Percentiles rank a stretch among this genome's conserved stretches.
Evolutionary conservation across 2,888 invertebrate species (phyloP).

Genomic region (Scaptomyza caliginosa): DNA sequence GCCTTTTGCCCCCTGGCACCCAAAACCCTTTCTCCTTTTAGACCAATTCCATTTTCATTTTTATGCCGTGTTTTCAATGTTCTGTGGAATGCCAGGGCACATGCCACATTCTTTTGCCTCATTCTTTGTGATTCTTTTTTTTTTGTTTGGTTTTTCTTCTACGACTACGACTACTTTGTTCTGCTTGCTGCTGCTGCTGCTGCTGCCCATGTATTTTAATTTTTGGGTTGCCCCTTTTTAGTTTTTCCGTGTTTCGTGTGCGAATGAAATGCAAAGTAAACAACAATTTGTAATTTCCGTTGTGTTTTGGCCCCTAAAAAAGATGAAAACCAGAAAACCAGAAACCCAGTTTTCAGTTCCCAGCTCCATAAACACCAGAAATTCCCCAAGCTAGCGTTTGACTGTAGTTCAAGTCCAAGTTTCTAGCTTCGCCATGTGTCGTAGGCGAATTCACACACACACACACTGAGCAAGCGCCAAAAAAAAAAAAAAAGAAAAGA

Average conservation of each 20-base stretch:
- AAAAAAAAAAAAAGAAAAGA: conserved; percentile 22
- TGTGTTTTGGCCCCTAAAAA: conserved; percentile 48
- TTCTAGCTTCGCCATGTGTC: conserved; percentile 4
- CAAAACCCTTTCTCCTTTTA: background rate
- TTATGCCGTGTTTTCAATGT: conserved; percentile 22
- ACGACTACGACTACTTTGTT: background rate
- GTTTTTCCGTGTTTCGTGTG: conserved; percentile 32
- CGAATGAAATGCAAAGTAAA: conserved; percentile 74
- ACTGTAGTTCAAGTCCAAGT: conserved; percentile 26
- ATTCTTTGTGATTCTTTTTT: conserved; percentile 21
- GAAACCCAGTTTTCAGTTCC: background rate
- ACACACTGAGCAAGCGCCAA: too few relatives aligned
- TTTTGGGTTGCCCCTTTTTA: background rate
- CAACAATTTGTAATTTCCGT: conserved; percentile 78
- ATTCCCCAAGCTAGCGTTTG: background rate
- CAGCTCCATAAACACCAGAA: background rate
- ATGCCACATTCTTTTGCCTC: conserved; percentile 31
- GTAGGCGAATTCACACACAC: background rate
- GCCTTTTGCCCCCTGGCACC: background rate
- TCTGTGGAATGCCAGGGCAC: conserved; percentile 8
- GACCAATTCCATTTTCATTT: conserved; percentile 25
- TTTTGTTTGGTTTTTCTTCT: conserved; percentile 14
- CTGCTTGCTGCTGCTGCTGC: conserved; percentile 1
- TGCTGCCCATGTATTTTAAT: conserved; percentile 2
- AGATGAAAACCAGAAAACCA: background rate